Evolutionary conservation across 2,113 vertebrate genomes (phyloP), one percentile per base, ranked within the genome.

Genomic region (Rhinogobius similis): DNA sequence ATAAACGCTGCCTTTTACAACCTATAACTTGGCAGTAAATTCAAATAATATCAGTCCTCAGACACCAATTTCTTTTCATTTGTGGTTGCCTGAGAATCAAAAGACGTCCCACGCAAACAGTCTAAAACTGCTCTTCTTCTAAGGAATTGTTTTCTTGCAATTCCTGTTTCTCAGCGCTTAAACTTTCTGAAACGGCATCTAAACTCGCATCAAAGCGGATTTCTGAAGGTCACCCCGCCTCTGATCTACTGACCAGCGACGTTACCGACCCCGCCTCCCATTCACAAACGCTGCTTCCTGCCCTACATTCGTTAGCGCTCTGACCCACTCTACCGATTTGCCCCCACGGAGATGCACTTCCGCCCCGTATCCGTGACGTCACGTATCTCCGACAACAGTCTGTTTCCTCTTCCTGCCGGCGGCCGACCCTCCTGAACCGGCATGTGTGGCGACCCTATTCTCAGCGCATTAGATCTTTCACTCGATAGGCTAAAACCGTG

Each of bases 341-440:
- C 63, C 81, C 82, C 73, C 44, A 71, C 52, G 77, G 82, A 88
- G 83, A 84, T 78, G 67, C 44, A 78, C 77, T 87, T 91, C 90
- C 91, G 90, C 72, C 59, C 65, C 67, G 38, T 43, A 12, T 53
- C 62, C 65, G 82, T 85, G 90, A 90, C 86, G 83, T 85, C 86
- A 87, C 72, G 18, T 84, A 91, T 93, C 90, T 87, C 69, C 82
- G 66, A 78, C 69, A 41, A 75, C 86, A 87, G 86, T 92, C 92
- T 92, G 91, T 84, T 90, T 93, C 92, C 92, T 86, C 62, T 84
- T 92, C 88, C 87, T 73, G 82, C 85, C 82, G 78, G 76, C 72
- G 77, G 79, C 8, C 82, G 81, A 53, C 55, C 36, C 52, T 76
- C 83, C 76, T 72, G 73, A 77, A 26, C 29, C 32, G 68, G 43